Conservation (phyloP, 2,888 invertebrate species). For the Aporophyla lueneburgensis region DNA sequence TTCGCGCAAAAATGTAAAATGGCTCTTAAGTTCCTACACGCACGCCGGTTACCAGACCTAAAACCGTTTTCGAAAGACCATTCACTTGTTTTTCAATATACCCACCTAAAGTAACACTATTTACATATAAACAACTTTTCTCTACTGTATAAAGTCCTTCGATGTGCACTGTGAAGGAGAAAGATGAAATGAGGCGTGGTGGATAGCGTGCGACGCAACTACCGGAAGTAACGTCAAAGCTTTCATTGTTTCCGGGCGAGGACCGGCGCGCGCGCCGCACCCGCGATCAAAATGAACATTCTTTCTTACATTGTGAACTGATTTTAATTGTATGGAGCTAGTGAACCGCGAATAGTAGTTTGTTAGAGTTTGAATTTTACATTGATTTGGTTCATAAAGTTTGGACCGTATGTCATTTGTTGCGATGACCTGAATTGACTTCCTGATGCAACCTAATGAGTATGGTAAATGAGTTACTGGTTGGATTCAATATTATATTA, state of each 20-base stretch:
- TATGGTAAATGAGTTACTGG: constrained; percentile 1
- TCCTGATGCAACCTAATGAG: constrained; percentile 10
- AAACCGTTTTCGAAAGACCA: neutral
- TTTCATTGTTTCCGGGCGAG: constrained; percentile 79
- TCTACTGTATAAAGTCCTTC: constrained; percentile 60
- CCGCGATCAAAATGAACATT: constrained; percentile 70
- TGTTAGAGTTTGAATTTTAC: constrained; percentile 60
- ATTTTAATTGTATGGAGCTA: constrained; percentile 77
- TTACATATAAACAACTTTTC: constrained; percentile 28
- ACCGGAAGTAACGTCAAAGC: constrained; percentile 85
- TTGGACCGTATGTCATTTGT: constrained; percentile 33
- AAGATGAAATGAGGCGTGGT: constrained; percentile 80
- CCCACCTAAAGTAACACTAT: neutral
- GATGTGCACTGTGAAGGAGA: constrained; percentile 73
- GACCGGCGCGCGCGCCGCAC: constrained; percentile 70
- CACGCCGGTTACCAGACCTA: no score
- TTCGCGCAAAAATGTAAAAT: no score
- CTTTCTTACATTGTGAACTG: constrained; percentile 70
- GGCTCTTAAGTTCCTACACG: no score
- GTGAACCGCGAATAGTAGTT: constrained; percentile 68
- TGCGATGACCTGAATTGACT: constrained; percentile 37
- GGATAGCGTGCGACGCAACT: constrained; percentile 76
- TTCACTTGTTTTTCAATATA: neutral
- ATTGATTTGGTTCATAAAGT: constrained; percentile 56
- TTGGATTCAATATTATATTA: neutral